phyloP scores from a whole-genome alignment of 2,888 invertebrate genomes.

The Liopterus haemorrhoidalis region DNA sequence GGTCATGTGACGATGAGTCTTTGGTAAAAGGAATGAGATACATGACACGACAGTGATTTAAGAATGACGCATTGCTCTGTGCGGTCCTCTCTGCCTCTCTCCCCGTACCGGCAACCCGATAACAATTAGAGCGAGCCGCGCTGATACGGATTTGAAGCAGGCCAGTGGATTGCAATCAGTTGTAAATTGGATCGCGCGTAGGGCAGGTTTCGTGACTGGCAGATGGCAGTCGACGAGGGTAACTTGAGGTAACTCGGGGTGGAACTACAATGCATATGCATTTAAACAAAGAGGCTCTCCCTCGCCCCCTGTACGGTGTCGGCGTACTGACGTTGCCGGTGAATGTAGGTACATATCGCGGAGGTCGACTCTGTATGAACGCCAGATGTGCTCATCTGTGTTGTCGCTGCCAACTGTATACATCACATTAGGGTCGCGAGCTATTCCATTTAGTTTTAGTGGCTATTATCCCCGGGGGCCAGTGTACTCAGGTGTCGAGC shows the following conservation, averaged over 20 bases:
- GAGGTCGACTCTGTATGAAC: neutral
- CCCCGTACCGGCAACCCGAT: constrained; percentile 9
- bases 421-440: constrained; percentile 37
- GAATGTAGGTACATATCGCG: neutral
- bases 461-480: constrained; percentile 44
- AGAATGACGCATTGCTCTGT: neutral
- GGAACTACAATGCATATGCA: constrained; percentile 46
- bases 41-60: neutral
- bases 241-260: constrained; percentile 43
- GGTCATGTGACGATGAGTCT: too few relatives aligned
- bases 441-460: constrained; percentile 47
- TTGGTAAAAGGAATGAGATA: neutral
- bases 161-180: constrained; percentile 44
- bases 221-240: constrained; percentile 46
- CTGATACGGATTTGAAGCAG: constrained; percentile 41
- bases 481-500: constrained; percentile 48
- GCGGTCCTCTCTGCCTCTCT: neutral
- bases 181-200: constrained; percentile 46
- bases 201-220: constrained; percentile 43
- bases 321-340: neutral
- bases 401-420: constrained; percentile 28
- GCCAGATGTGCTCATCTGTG: constrained; percentile 44
- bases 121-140: constrained; percentile 14
- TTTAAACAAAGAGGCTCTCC: constrained; percentile 42
- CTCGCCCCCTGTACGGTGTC: constrained; percentile 1